Evolutionary conservation across 2,888 invertebrate genomes (phyloP).

Genomic region (Conchocele bisecta): DNA sequence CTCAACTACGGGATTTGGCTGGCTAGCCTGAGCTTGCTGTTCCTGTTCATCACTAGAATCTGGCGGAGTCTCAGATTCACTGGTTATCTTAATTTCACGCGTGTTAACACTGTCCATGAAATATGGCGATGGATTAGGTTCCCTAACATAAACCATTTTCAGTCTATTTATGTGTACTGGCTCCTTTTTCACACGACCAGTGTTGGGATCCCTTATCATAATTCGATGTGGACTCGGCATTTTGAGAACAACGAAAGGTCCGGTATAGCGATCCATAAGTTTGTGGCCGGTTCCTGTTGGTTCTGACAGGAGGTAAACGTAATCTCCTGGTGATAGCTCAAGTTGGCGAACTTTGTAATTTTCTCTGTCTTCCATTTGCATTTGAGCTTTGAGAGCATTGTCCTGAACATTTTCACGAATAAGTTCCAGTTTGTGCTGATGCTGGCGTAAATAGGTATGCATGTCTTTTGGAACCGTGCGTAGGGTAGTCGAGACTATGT

Average conservation of each 20-base stretch:
- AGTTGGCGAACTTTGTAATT: conserved; percentile 13
- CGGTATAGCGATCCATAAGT: conserved; percentile 6
- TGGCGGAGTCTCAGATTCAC: no score
- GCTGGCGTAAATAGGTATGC: conserved; percentile 11
- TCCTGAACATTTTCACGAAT: conserved; percentile 20
- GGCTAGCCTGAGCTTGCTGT: no score
- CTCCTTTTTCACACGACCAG: not conserved
- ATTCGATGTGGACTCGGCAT: conserved; percentile 19
- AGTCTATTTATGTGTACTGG: not conserved
- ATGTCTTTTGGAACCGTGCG: conserved; percentile 9
- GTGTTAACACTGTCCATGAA: no score
- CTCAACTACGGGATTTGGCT: no score
- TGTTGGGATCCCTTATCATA: conserved; percentile 19
- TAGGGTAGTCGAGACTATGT: not conserved
- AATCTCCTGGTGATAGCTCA: conserved; percentile 18
- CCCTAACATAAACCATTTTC: not conserved
- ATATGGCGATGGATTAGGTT: not conserved
- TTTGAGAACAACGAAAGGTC: conserved; percentile 30
- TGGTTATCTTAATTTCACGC: no score
- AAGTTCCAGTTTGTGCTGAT: not conserved
- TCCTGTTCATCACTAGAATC: no score
- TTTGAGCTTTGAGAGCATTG: not conserved
- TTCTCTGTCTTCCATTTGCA: conserved; percentile 14
- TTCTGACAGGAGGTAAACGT: conserved; percentile 16
- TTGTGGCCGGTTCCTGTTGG: conserved; percentile 15